Evolutionary conservation across 2,888 invertebrate species (phyloP).

Genomic region (Agriopis marginaria): DNA sequence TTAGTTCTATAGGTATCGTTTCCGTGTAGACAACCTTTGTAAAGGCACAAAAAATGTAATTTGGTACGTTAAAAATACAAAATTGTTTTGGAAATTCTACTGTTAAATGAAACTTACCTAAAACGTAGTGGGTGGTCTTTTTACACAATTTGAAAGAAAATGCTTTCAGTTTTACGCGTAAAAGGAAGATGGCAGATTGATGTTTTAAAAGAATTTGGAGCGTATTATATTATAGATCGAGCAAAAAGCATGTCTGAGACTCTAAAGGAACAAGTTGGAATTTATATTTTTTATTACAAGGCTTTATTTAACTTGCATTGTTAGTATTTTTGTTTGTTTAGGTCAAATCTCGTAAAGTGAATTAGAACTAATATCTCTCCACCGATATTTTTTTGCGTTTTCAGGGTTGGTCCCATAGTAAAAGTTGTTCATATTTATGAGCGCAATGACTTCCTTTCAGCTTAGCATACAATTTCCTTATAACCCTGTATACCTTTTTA

Average conservation of each 20-base stretch:
- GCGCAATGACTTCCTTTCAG: too few species aligned
- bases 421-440: too few species aligned
- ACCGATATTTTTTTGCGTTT: too few species aligned
- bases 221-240: too few species aligned
- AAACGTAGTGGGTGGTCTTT: background rate
- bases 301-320: background rate
- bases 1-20: constrained; percentile 1
- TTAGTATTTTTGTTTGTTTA: too few species aligned
- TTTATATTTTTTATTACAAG: background rate
- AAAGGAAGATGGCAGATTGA: too few species aligned
- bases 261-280: too few species aligned
- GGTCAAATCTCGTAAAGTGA: too few species aligned
- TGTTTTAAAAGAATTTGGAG: background rate
- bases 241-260: too few species aligned
- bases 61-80: background rate
- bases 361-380: too few species aligned
- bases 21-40: constrained; percentile 14
- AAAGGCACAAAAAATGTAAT: background rate
- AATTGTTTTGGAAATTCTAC: background rate
- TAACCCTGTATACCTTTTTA: background rate
- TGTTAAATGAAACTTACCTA: background rate
- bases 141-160: background rate
- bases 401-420: too few species aligned
- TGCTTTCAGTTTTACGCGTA: background rate
- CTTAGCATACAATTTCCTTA: too few species aligned